Evolutionary conservation across 2,113 vertebrate species (phyloP).

Genomic region (Nothocercus nigrocapillus): DNA sequence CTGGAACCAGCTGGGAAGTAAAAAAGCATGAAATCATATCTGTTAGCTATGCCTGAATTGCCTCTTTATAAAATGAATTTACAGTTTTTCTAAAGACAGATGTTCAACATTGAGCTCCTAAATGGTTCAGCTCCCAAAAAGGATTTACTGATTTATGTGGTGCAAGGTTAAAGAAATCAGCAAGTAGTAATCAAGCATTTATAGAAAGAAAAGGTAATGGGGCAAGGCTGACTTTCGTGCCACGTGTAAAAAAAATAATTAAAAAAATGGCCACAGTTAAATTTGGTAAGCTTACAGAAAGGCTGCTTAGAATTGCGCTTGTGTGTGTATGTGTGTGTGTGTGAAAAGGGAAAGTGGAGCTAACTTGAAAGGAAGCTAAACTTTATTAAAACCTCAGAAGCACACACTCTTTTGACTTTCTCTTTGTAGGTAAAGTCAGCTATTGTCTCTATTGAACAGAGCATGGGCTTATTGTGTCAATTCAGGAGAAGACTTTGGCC

Average conservation of each 20-base stretch:
- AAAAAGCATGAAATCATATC: conserved; percentile 54
- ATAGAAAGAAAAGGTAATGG: neutral
- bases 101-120: conserved; percentile 32
- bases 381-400: neutral
- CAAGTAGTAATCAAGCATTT: conserved; percentile 31
- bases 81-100: conserved; percentile 61
- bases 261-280: neutral
- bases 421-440: neutral
- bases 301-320: neutral
- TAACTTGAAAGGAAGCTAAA: neutral
- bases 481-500: neutral
- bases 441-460: neutral
- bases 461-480: neutral
- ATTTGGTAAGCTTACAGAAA: neutral
- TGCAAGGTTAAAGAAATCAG: conserved; percentile 50
- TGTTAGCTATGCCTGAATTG: conserved; percentile 51
- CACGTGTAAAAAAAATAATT: neutral
- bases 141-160: conserved; percentile 48
- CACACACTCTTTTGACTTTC: neutral
- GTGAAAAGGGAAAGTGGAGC: neutral
- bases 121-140: conserved; percentile 33
- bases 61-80: conserved; percentile 55
- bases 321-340: neutral
- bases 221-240: neutral
- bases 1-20: conserved; percentile 42